A percentile compares a stretch with the other conserved stretches of the same genome.
Conservation (phyloP, 2,113 vertebrate species). For the Ptilorrhoa leucosticta region DNA sequence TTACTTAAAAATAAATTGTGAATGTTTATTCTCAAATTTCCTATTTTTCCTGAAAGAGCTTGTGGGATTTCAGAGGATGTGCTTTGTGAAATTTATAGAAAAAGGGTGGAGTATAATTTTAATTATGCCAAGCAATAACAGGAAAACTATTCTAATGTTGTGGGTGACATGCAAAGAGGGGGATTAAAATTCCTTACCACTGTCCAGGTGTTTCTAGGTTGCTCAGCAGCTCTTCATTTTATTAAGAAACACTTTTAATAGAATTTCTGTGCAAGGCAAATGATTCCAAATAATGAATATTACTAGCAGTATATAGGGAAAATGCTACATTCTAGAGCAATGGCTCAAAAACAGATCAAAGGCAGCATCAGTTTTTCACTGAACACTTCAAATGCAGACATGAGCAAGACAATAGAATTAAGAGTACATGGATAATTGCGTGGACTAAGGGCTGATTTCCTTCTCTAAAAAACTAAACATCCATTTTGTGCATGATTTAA, state of each 20-base stretch:
- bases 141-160: background rate
- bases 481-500: background rate
- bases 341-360: background rate
- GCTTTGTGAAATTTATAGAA: background rate
- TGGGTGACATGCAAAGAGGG: background rate
- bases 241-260: background rate
- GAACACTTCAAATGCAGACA: background rate
- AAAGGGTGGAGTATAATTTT: background rate
- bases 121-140: background rate
- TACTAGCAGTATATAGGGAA: background rate
- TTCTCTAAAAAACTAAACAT: background rate
- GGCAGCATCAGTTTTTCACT: background rate
- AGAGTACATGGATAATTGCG: background rate
- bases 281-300: background rate
- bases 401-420: background rate
- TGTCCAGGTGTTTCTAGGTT: background rate
- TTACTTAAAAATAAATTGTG: background rate
- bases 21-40: background rate
- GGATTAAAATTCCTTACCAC: background rate
- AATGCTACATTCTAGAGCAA: background rate
- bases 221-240: background rate
- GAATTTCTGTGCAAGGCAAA: background rate
- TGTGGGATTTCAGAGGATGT: background rate
- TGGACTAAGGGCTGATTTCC: background rate
- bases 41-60: background rate